A percentile compares a stretch with the other conserved stretches of the same genome.
Conservation (phyloP, 2,888 invertebrate species). For the Patella caerulea region DNA sequence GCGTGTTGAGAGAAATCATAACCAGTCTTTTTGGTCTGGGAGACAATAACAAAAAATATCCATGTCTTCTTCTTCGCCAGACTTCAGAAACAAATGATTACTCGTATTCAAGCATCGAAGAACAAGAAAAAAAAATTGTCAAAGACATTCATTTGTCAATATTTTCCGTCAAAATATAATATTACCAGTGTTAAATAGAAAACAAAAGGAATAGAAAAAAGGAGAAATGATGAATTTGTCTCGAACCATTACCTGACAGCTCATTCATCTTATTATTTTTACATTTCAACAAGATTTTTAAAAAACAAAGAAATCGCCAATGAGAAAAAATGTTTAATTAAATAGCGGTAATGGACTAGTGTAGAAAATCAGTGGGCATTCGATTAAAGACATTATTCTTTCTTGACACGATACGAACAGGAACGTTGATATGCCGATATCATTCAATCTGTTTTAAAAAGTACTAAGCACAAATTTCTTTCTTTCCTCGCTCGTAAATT, state of each 20-base stretch:
- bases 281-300: slow-evolving; percentile 8
- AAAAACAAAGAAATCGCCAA: neutral
- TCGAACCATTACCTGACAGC: neutral
- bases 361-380: neutral
- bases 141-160: too few relatives aligned
- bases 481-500: slow-evolving; percentile 3
- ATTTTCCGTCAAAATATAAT: too few relatives aligned
- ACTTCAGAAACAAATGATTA: too few relatives aligned
- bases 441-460: neutral
- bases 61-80: too few relatives aligned
- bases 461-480: slow-evolving; percentile 2
- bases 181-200: too few relatives aligned
- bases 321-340: slow-evolving; percentile 7
- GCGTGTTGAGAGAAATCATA: too few relatives aligned
- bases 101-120: too few relatives aligned
- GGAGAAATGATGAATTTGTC: neutral
- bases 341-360: slow-evolving; percentile 7
- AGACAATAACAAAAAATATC: too few relatives aligned
- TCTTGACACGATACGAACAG: slow-evolving; percentile 7
- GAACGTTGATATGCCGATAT: neutral
- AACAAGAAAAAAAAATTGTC: too few relatives aligned
- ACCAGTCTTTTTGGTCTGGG: too few relatives aligned
- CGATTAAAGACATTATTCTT: slow-evolving; percentile 5
- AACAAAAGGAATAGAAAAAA: too few relatives aligned
- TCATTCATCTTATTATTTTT: slow-evolving; percentile 3